These are phyloP conservation scores for Trididemnum clinides DNA, from an alignment of 23 tunicate species.

Conservation along the genomic window DNA sequence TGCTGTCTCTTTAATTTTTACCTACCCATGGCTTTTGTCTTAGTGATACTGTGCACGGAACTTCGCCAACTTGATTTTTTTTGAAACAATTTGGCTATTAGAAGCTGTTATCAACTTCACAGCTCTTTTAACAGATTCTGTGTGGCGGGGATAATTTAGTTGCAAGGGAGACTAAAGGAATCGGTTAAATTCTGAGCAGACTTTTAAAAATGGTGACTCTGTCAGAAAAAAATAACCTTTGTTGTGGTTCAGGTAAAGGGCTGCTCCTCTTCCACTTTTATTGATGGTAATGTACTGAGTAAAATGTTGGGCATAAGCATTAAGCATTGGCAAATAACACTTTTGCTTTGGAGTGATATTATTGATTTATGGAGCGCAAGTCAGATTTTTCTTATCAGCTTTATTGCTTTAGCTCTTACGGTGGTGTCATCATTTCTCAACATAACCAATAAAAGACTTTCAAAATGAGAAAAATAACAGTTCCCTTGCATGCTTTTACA, in stretches of 20 bases:
- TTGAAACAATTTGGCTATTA: background rate
- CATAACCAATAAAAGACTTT: background rate
- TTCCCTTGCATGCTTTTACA: background rate
- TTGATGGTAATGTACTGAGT: background rate
- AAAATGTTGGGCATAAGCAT: background rate
- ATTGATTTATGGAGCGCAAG: background rate
- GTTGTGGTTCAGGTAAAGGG: background rate
- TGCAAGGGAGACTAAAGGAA: background rate
- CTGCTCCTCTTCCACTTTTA: background rate
- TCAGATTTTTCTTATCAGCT: background rate
- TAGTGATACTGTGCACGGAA: background rate
- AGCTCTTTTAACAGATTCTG: background rate
- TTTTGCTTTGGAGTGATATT: background rate
- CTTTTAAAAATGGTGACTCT: background rate
- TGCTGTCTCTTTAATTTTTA: background rate
- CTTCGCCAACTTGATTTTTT: background rate
- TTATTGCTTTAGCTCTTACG: slow-evolving; percentile 6
- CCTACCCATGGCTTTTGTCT: background rate
- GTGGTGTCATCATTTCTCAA: background rate
- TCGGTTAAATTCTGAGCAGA: background rate
- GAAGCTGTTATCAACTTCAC: background rate
- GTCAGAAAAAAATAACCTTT: background rate
- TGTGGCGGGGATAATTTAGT: background rate
- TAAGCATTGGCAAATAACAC: background rate
- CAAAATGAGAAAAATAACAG: background rate